A percentile compares a stretch with the other conserved stretches of the same genome.
phyloP scores from a whole-genome alignment of 2,797 vertebrate genomes.

The Oophaga sylvatica region DNA sequence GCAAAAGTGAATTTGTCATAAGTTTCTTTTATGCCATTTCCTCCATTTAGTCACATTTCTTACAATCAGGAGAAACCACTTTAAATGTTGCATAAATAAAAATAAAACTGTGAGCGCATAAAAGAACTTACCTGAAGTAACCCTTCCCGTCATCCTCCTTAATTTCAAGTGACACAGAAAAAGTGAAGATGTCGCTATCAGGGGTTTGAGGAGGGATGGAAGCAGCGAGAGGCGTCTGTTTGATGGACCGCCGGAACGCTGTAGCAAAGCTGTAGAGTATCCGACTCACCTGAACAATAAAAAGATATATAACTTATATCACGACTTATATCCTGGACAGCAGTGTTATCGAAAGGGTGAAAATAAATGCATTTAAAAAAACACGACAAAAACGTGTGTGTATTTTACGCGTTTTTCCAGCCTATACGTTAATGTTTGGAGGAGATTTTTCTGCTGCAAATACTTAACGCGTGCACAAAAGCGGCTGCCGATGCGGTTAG shows the following conservation, averaged over 20 bases:
- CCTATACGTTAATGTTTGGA: too few species aligned
- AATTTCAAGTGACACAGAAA: conserved; percentile 96
- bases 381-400: too few species aligned
- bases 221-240: conserved; percentile 82
- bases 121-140: conserved; percentile 86
- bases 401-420: too few species aligned
- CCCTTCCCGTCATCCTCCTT: conserved; percentile 98
- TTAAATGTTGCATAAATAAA: too few species aligned
- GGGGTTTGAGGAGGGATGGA: conserved; percentile 86
- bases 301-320: neutral
- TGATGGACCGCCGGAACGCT: conserved; percentile 93
- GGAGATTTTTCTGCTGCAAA: too few species aligned
- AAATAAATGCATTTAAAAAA: too few species aligned
- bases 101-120: neutral
- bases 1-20: too few species aligned
- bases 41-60: too few species aligned
- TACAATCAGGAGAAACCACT: too few species aligned
- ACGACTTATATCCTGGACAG: neutral
- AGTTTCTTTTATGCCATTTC: too few species aligned
- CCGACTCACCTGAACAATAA: conserved; percentile 85
- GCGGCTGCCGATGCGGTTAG: too few species aligned
- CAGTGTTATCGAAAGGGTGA: neutral
- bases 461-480: too few species aligned
- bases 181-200: conserved; percentile 96
- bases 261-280: conserved; percentile 99